These are phyloP conservation scores for Eudiplozoon nipponicum DNA, from an alignment of 2,888 invertebrate genomes.

Conservation along the genomic window DNA sequence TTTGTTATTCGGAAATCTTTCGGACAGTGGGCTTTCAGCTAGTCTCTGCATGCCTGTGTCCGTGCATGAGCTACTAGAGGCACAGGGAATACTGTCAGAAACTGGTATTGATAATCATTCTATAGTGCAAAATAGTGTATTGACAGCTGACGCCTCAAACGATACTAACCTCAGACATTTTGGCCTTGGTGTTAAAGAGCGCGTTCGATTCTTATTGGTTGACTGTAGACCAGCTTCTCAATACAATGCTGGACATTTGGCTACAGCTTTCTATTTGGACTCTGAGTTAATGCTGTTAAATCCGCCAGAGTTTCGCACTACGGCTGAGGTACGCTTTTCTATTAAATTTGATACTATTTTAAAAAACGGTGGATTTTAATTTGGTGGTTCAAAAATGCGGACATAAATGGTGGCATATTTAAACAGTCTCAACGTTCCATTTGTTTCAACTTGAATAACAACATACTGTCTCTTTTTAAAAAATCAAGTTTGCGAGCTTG, in stretches of 20 bases:
- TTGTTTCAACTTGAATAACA: no score
- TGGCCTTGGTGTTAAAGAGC: slow-evolving; percentile 18
- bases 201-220: slow-evolving; percentile 39
- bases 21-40: slow-evolving; percentile 27
- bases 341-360: no score
- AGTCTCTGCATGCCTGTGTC: slow-evolving; percentile 69
- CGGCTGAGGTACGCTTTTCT: no score
- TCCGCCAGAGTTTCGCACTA: slow-evolving; percentile 57
- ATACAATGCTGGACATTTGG: slow-evolving; percentile 74
- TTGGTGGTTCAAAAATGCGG: no score
- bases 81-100: no score
- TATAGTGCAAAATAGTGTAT: not conserved
- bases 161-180: not conserved
- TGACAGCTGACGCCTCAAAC: no score
- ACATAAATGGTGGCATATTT: no score
- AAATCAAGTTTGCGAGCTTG: no score
- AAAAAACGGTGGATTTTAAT: no score
- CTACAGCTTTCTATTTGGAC: slow-evolving; percentile 84
- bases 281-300: slow-evolving; percentile 83
- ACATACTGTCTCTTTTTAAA: no score
- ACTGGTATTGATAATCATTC: not conserved
- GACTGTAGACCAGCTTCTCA: slow-evolving; percentile 83
- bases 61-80: slow-evolving; percentile 41
- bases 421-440: no score
- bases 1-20: slow-evolving; percentile 27